Evolutionary conservation across 2,888 invertebrate genomes (phyloP).

Genomic region (Lagria hirta): DNA sequence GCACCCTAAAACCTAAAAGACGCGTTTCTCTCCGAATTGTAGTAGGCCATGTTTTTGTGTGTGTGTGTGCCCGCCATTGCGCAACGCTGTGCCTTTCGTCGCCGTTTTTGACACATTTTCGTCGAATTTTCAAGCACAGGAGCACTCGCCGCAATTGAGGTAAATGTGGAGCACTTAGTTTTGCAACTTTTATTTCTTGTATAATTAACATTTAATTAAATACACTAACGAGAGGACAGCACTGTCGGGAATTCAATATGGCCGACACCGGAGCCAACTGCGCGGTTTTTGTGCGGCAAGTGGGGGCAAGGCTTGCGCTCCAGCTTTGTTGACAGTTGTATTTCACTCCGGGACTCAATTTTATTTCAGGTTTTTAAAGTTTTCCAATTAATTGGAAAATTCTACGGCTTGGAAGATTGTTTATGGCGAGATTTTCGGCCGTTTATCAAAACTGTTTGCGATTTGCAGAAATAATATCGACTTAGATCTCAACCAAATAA

Average conservation of each 20-base stretch:
- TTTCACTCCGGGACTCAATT: too few species aligned
- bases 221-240: slow-evolving; percentile 42
- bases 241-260: slow-evolving; percentile 52
- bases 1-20: slow-evolving; percentile 12
- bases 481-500: too few species aligned
- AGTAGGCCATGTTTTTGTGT: slow-evolving; percentile 36
- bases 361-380: too few species aligned
- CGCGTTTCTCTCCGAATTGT: slow-evolving; percentile 10
- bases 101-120: slow-evolving; percentile 1
- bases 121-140: slow-evolving; percentile 25
- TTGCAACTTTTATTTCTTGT: slow-evolving; percentile 13
- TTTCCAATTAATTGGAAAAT: too few species aligned
- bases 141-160: slow-evolving; percentile 19
- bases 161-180: slow-evolving; percentile 28
- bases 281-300: slow-evolving; percentile 28
- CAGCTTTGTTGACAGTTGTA: slow-evolving; percentile 3
- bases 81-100: slow-evolving; percentile 26
- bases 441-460: too few species aligned
- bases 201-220: slow-evolving; percentile 25
- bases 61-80: slow-evolving; percentile 37
- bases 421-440: too few species aligned
- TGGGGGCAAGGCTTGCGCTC: slow-evolving; percentile 11
- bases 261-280: slow-evolving; percentile 41
- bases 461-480: too few species aligned
- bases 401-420: too few species aligned